Base-by-base conservation (phyloP, 2,888 invertebrate genomes). In the Aphelenchoides bicaudatus region DNA sequence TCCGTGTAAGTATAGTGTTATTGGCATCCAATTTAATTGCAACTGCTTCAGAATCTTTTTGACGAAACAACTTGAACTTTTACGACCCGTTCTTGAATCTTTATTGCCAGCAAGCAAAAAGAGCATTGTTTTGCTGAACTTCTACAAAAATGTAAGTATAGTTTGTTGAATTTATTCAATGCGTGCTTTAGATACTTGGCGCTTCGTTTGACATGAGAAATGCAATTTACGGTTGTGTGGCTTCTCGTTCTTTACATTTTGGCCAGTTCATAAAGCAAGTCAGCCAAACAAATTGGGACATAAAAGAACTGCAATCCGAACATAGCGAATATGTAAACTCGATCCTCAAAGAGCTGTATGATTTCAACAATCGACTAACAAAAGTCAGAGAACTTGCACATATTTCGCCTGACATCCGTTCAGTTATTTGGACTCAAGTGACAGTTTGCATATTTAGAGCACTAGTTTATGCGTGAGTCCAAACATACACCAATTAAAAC, bases 201-300 rank as follows among this genome's bases (percentile, higher is more conserved):
- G 59, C 46, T 5, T 30, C 62, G 27, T 19, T 38, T 10, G 62
- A 67, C 30, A 56, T 62, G 29, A 49, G 63, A 25, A 59, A 64
- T 23, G 54, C 59, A n/a, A 59, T 58, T 3, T 65, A 65, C 39
- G 70, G 70, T 21, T 63, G 65, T 16, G 63, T 74, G 0, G 70
- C 72, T 3, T 66, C 68, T 16, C 54, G 68, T 13, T 59, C 68
- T 2, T 59, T 76, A 1, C 65, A 71, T 19, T 59, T 66, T 29
- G 39, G 39, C 19, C 56, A 61, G 16, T 85, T 89, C 29, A 81
- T 93, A 6, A 83, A 86, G 61, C 85, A 87, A n/a, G 93, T 98
- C 88, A 70, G 78, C 3, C 87, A 87, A 81, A 91, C 93, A 0
- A 88, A 89, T 80, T 98, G 94, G 94, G 90, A 83, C 69, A 80